Base-by-base conservation (phyloP, 2,888 invertebrate species). In the Tiliacea citrago region DNA sequence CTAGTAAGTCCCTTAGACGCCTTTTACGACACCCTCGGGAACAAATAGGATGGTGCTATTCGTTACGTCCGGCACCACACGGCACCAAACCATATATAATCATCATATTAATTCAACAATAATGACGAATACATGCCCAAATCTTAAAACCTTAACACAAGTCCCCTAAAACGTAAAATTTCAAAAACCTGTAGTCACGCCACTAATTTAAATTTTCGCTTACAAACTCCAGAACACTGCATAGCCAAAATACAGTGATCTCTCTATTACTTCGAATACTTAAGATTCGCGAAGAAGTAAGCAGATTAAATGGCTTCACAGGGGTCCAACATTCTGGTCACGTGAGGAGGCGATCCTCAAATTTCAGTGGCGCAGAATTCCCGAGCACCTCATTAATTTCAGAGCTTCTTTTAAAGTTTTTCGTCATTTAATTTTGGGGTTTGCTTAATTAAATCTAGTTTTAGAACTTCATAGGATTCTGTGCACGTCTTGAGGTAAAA, bases 331-430 rank as follows among this genome's bases (percentile, higher is more conserved):
- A 45, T 58, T 49, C 68, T 84, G 82, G 87, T 9, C 39, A 70
- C 68, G 68, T 75, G 79, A 74, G 77, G 78, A 82, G 83, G 78
- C 82, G 83, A 84, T 82, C 81, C 79, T 85, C 84, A 88, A 90
- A 90, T 90, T 90, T 88, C 83, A 88, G 86, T 85, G 77, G 81
- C 61, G 81, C 84, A 82, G 85, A 83, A 90, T 90, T 88, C 86
- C 89, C 86, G 83, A 91, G 90, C 84, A 90, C 90, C 90, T 93
- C 91, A 90, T 92, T 93, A 92, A 90, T 91, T 76, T 90, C 88
- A 87, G 85, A 87, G 87, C 88, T 90, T 88, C 90, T 89, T 92
- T 90, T 63, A 88, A 91, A 89, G 81, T 85, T 90, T 90, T 90
- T 89, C 86, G 81, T 68, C 74, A 57, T 74, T 68, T 66, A 76